These are phyloP conservation scores for Sarcophaga peregrina DNA, from an alignment of 1,140 invertebrate genomes.

Conservation along the genomic window DNA sequence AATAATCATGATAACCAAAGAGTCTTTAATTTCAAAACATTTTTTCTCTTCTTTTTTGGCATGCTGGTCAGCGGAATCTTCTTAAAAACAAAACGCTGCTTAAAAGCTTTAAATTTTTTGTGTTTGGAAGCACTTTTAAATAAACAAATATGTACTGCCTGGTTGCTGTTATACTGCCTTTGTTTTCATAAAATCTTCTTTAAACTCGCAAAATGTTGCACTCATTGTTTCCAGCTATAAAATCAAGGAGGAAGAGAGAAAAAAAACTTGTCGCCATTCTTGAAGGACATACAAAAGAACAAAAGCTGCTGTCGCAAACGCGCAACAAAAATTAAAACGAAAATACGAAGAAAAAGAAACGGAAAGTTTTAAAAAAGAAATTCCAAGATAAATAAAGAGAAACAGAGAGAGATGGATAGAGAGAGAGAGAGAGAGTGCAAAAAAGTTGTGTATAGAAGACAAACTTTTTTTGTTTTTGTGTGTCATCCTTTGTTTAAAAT, in stretches of 20 bases:
- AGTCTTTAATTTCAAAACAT: too few species aligned
- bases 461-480: background rate
- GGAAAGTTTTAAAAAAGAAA: background rate
- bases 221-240: background rate
- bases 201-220: background rate
- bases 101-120: too few species aligned
- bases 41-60: too few species aligned
- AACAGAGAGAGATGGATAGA: background rate
- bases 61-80: too few species aligned
- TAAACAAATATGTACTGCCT: background rate
- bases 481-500: slow-evolving; percentile 5
- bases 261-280: slow-evolving; percentile 29
- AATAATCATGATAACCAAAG: too few species aligned
- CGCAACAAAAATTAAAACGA: background rate
- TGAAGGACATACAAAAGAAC: slow-evolving; percentile 31
- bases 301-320: background rate
- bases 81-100: too few species aligned
- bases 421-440: background rate
- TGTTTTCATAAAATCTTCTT: slow-evolving; percentile 2
- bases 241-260: background rate
- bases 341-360: background rate
- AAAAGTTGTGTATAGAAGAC: background rate
- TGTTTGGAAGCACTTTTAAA: background rate
- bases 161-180: background rate
- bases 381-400: background rate